Base-by-base conservation (phyloP, 2,888 invertebrate genomes). In the Dynastes hyllus region DNA sequence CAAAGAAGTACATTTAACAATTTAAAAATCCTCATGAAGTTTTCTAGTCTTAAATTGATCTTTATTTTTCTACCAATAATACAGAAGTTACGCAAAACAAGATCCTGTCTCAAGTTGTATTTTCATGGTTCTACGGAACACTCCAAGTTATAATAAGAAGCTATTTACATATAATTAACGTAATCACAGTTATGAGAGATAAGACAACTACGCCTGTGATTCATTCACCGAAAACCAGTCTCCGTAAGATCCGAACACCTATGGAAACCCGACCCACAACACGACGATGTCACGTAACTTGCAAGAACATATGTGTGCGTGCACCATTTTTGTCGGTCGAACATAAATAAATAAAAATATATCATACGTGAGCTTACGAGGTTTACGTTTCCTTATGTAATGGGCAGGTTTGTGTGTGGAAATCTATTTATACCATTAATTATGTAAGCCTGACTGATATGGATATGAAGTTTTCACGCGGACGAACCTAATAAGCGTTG, bases 141-240 rank as follows among this genome's bases (percentile, higher is more conserved):
- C 8, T 11, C 8, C 45, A 11, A 2, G 11, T 11, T 45, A 45
- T 8, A 55, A 71, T 32, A 9, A 11, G 71, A 32, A n/a, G 32
- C 32, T 71, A 71, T 71, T 71, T 71, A 70, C 70, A 53, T 53
- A 55, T 55, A 71, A 71, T 71, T 53, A 71, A 71, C 29, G 37
- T 71, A 70, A 71, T 71, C 32, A 71, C 13, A 32, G 55, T 51
- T 70, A 53, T 13, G 13, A 8, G 37, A 55, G 53, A 71, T 37
- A 53, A 37, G 71, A 16, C 53, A 51, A 53, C 55, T 45, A n/a
- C 16, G 55, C n/a, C 22, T 37, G 71, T 37, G 71, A 71, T 71
- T 71, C 71, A 71, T 71, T 71, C 71, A 71, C 55, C 45, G 45
- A 45, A 45, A 45, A 45, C 45, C 45, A 45, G 45, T 45, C 27